Evolutionary conservation across 1,140 invertebrate genomes (phyloP).

Genomic region (Aporrectodea caliginosa): DNA sequence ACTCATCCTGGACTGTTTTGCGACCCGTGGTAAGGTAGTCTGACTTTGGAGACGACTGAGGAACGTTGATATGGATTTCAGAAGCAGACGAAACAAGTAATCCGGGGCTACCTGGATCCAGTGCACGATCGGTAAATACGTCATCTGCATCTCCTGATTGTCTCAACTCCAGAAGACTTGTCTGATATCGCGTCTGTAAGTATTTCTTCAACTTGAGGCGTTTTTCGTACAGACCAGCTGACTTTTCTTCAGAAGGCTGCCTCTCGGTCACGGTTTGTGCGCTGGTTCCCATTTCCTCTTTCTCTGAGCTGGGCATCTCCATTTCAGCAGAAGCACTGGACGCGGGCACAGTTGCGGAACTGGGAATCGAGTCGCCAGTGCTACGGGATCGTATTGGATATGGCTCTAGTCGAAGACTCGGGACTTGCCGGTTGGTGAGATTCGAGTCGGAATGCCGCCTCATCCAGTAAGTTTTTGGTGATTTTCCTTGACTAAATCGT

Average conservation of each 20-base stretch:
- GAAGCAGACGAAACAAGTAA: no score
- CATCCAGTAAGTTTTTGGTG: constrained; percentile 30
- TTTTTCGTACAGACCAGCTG: constrained; percentile 8
- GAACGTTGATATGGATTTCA: no score
- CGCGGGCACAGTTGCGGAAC: neutral
- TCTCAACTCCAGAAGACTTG: constrained; percentile 4
- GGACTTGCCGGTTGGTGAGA: neutral
- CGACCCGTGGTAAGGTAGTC: no score
- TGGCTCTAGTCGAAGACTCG: neutral
- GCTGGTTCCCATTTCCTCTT: neutral
- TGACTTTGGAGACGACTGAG: no score
- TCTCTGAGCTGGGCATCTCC: neutral
- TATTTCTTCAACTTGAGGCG: constrained; percentile 30
- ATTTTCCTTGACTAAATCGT: constrained; percentile 10
- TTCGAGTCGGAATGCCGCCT: constrained; percentile 27
- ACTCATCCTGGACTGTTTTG: no score
- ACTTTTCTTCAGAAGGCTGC: neutral
- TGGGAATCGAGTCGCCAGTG: neutral
- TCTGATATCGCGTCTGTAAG: constrained; percentile 27
- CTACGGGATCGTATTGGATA: neutral
- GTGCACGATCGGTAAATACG: neutral
- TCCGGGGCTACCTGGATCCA: no score
- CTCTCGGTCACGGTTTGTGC: neutral
- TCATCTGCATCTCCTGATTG: constrained; percentile 16
- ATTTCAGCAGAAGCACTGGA: neutral